Base-by-base conservation (phyloP, 1,140 invertebrate genomes). In the Ericerus pela region DNA sequence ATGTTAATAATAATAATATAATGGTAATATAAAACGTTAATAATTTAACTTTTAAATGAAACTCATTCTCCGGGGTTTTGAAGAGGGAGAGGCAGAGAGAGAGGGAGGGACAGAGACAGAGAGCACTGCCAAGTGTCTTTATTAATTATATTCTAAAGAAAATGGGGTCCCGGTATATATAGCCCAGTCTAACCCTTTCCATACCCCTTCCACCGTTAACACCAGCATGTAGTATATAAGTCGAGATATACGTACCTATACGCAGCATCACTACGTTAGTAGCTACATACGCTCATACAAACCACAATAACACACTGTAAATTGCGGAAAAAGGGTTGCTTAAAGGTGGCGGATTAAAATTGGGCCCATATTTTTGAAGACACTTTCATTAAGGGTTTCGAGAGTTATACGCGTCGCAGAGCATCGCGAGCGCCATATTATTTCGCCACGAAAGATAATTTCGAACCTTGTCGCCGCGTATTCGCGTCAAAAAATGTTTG, bases 11-110 rank as follows among this genome's bases (percentile, higher is more conserved):
- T n/a, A n/a, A 47, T 47, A 47, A 47, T 24, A 24, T 47, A 47
- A 47, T 47, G 41, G 41, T 47, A 47, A 47, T 47, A 47, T 47
- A 47, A 47, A 47, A 47, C 41, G 41, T 47, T 47, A 47, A 47
- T 47, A 47, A 47, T 5, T 47, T 47, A 47, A n/a, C n/a, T 24
- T 47, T 18, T 47, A 47, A 47, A 47, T 24, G 41, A 47, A 47
- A 47, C 41, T 47, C 41, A 47, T 47, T 47, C 26, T 14, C n/a
- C n/a, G n/a, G n/a, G 41, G 41, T 20, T 47, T 47, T n/a, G n/a
- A n/a, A n/a, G n/a, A n/a, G n/a, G n/a, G n/a, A n/a, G n/a, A n/a
- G n/a, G n/a, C n/a, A n/a, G n/a, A n/a, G n/a, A n/a, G n/a, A n/a
- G n/a, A n/a, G n/a, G n/a, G n/a, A n/a, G n/a, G n/a, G n/a, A n/a